phyloP scores from a whole-genome alignment of 2,113 vertebrate species.

The Loxodonta africana region DNA sequence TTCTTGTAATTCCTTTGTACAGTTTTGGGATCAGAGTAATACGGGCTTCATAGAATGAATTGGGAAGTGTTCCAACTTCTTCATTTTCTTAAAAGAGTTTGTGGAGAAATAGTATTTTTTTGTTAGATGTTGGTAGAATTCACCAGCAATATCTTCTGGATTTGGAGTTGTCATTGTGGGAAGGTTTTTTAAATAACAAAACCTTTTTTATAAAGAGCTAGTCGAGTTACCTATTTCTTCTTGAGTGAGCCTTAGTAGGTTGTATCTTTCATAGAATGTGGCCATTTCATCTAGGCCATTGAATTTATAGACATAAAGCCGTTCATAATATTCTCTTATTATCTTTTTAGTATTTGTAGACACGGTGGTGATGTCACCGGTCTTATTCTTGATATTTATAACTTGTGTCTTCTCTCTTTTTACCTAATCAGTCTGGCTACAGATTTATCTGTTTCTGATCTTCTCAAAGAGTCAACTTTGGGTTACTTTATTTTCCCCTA shows the following conservation, averaged over 20 bases:
- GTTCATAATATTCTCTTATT: neutral
- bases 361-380: too few species aligned
- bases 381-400: neutral
- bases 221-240: neutral
- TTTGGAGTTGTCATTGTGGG: neutral
- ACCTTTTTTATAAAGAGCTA: neutral
- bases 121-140: neutral
- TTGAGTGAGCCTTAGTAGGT: neutral
- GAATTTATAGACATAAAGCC: neutral
- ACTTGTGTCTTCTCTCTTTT: neutral
- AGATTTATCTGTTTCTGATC: neutral
- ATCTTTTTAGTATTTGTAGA: neutral
- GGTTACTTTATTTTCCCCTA: neutral
- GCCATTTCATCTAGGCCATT: neutral
- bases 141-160: neutral
- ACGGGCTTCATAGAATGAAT: too few species aligned
- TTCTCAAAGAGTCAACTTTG: slow-evolving; percentile 8
- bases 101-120: neutral
- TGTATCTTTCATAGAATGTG: neutral
- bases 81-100: neutral
- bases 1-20: too few species aligned
- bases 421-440: neutral
- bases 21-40: too few species aligned
- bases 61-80: too few species aligned
- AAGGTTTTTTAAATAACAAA: neutral